A percentile compares a stretch with the other conserved stretches of the same genome.
Conservation (phyloP, 2,797 vertebrate genomes). For the Typhlichthys subterraneus region DNA sequence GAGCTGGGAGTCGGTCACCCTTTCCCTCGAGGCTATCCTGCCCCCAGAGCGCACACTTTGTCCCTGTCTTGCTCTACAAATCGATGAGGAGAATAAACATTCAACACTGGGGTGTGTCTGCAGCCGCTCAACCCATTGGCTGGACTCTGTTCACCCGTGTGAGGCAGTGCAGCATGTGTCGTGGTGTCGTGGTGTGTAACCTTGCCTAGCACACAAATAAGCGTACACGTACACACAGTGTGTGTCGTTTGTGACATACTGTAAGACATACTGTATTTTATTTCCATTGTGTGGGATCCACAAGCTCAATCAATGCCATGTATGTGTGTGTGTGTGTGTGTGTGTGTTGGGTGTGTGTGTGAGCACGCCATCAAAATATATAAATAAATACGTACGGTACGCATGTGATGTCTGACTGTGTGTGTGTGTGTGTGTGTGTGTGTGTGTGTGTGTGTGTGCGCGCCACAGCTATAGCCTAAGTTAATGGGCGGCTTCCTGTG, state of each 20-base stretch:
- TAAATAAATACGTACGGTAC: no score
- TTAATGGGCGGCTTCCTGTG: conserved; percentile 34
- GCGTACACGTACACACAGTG: conserved; percentile 1
- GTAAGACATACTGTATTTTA: conserved; percentile 44
- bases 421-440: conserved; percentile 2
- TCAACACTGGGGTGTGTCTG: conserved; percentile 59
- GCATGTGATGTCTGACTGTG: background rate
- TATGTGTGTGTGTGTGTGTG: conserved; percentile 4
- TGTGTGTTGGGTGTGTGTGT: conserved; percentile 1
- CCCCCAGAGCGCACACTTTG: conserved; percentile 14
- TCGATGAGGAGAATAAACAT: conserved; percentile 55
- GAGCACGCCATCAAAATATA: no score
- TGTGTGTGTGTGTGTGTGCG: background rate
- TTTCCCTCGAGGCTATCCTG: no score
- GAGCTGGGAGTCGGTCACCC: no score
- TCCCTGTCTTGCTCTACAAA: conserved; percentile 41
- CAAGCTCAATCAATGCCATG: conserved; percentile 10
- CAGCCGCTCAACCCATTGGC: conserved; percentile 30
- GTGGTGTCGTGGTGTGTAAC: background rate
- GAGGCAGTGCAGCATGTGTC: conserved; percentile 2
- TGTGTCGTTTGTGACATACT: background rate
- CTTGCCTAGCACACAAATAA: background rate
- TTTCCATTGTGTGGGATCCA: conserved; percentile 50
- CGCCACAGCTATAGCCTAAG: background rate
- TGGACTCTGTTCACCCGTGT: conserved; percentile 48